Conservation (phyloP, 1,140 invertebrate species). For the Anastrepha ludens region DNA sequence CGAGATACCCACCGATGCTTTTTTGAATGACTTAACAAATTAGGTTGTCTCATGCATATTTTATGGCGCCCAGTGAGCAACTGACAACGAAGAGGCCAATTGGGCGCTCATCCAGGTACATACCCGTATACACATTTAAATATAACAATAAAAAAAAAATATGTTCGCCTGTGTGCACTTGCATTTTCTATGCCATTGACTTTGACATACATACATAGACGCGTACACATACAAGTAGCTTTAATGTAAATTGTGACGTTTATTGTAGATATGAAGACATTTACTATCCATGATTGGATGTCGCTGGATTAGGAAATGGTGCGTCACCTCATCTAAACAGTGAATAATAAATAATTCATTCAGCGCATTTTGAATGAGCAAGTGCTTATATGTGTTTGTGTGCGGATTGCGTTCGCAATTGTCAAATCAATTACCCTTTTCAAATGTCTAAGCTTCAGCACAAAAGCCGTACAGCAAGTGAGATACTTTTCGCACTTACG, state of each 20-base stretch:
- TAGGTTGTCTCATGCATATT: constrained; percentile 36
- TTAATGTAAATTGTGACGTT: not conserved
- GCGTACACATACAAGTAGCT: not conserved
- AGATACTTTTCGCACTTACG: too few species aligned
- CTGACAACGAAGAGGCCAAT: not conserved
- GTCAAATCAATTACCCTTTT: too few species aligned
- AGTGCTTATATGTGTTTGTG: too few species aligned
- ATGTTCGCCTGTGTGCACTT: not conserved
- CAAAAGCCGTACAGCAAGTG: too few species aligned
- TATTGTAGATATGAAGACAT: not conserved
- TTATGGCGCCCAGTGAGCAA: not conserved
- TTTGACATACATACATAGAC: not conserved
- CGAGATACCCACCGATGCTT: not conserved
- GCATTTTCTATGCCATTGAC: not conserved
- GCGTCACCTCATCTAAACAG: not conserved
- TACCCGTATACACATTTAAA: not conserved
- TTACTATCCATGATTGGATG: not conserved
- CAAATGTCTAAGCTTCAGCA: too few species aligned
- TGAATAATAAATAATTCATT: too few species aligned
- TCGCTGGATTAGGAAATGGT: not conserved
- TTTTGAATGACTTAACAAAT: constrained; percentile 11
- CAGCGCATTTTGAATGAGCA: too few species aligned
- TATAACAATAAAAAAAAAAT: too few species aligned
- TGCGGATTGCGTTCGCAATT: too few species aligned
- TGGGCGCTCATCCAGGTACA: not conserved